These are phyloP conservation scores for Homarus gammarus DNA, from an alignment of 2,888 invertebrate genomes.

Conservation along the genomic window DNA sequence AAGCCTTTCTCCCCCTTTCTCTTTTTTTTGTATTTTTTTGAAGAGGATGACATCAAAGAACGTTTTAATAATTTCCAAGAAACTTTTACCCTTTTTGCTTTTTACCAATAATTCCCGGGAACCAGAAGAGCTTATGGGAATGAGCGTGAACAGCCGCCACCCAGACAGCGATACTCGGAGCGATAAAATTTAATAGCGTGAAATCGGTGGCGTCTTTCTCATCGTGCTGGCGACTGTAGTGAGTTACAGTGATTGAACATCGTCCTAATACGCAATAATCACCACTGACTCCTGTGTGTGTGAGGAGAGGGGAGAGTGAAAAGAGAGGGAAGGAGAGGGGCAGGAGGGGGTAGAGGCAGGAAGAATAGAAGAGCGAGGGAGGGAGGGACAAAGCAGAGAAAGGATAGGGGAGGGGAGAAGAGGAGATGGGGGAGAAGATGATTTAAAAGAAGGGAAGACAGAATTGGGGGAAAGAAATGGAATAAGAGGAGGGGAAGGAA, in stretches of 20 bases:
- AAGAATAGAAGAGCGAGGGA: too few species aligned
- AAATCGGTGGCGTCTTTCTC: conserved; percentile 6
- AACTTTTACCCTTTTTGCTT: neutral
- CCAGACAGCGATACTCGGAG: too few species aligned
- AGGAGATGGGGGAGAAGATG: too few species aligned
- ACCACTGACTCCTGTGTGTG: neutral
- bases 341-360: neutral
- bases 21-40: too few species aligned
- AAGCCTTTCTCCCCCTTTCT: too few species aligned
- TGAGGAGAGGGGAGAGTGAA: neutral
- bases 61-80: neutral
- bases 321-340: neutral
- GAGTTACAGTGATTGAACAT: conserved; percentile 23
- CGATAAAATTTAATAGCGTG: conserved; percentile 22
- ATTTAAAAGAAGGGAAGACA: neutral
- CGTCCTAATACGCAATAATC: neutral
- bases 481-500: too few species aligned
- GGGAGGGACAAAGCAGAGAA: too few species aligned
- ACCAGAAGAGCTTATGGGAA: too few species aligned
- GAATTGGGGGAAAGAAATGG: neutral
- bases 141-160: too few species aligned
- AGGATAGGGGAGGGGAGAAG: too few species aligned
- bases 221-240: neutral
- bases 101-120: too few species aligned
- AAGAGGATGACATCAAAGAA: neutral